Percentiles rank a stretch among this genome's conserved stretches.
These are phyloP conservation scores for Aradophagus sp. DNA, from an alignment of 1,140 invertebrate genomes.

Conservation along the genomic window DNA sequence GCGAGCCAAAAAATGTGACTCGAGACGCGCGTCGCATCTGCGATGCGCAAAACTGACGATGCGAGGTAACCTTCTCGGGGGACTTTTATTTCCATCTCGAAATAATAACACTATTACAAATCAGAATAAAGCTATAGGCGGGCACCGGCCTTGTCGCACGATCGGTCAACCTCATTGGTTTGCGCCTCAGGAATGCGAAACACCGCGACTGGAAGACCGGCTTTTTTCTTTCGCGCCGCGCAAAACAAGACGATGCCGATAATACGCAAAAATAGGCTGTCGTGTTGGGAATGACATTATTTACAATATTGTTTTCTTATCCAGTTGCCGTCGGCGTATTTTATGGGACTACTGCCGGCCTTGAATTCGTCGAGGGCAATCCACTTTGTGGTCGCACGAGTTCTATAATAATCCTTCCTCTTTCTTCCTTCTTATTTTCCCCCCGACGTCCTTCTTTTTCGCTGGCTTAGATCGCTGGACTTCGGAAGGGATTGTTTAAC, in stretches of 20 bases:
- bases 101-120: slow-evolving; percentile 36
- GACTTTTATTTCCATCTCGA: slow-evolving; percentile 20
- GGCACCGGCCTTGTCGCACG: slow-evolving; percentile 23
- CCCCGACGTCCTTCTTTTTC: too few species aligned
- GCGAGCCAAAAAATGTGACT: background rate
- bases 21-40: slow-evolving; percentile 5
- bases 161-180: slow-evolving; percentile 23
- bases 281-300: slow-evolving; percentile 49
- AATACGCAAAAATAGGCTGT: slow-evolving; percentile 48
- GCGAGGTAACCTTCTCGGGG: background rate
- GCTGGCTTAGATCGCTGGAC: slow-evolving; percentile 29
- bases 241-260: slow-evolving; percentile 41
- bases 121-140: slow-evolving; percentile 38
- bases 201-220: slow-evolving; percentile 34
- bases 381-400: slow-evolving; percentile 36
- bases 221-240: slow-evolving; percentile 41
- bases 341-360: slow-evolving; percentile 27
- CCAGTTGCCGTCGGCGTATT: slow-evolving; percentile 31
- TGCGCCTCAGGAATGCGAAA: slow-evolving; percentile 36
- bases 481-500: slow-evolving; percentile 16
- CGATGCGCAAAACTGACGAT: slow-evolving; percentile 1
- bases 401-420: slow-evolving; percentile 49
- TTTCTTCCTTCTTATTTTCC: too few species aligned
- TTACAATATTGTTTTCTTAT: slow-evolving; percentile 54
- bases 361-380: slow-evolving; percentile 52